These are phyloP conservation scores for Macroramphosus scolopax DNA, from an alignment of 2,797 vertebrate species.

Conservation along the genomic window DNA sequence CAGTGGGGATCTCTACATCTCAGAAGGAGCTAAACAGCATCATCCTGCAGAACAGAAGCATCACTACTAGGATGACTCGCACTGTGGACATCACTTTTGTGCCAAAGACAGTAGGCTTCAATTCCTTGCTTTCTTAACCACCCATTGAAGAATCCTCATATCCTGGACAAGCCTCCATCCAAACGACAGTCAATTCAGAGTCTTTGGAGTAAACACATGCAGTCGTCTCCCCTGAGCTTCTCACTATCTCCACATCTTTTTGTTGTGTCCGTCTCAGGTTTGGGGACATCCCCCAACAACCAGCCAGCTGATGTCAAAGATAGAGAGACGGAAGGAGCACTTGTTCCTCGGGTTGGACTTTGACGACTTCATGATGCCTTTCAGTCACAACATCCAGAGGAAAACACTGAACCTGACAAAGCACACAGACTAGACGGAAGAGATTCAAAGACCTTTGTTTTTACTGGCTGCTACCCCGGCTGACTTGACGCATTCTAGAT, in stretches of 20 bases:
- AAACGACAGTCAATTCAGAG: too few relatives aligned
- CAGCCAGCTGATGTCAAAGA: slow-evolving; percentile 77
- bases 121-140: too few relatives aligned
- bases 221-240: too few relatives aligned
- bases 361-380: slow-evolving; percentile 81
- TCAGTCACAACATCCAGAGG: slow-evolving; percentile 74
- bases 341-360: slow-evolving; percentile 78
- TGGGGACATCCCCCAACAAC: slow-evolving; percentile 83
- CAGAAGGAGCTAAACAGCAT: slow-evolving; percentile 65
- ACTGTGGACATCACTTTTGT: slow-evolving; percentile 82
- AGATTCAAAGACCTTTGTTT: too few relatives aligned
- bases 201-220: too few relatives aligned
- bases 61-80: slow-evolving; percentile 75
- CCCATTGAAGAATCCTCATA: too few relatives aligned
- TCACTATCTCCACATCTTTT: neutral
- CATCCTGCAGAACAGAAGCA: slow-evolving; percentile 76
- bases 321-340: slow-evolving; percentile 67
- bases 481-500: too few relatives aligned
- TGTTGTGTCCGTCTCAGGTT: slow-evolving; percentile 67
- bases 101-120: slow-evolving; percentile 80
- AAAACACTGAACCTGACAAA: slow-evolving; percentile 57
- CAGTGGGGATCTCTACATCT: slow-evolving; percentile 26
- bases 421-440: neutral
- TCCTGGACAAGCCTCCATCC: neutral
- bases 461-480: too few relatives aligned